These are phyloP conservation scores for Tragelaphus scriptus DNA, from an alignment of 2,113 vertebrate genomes.

Conservation along the genomic window DNA sequence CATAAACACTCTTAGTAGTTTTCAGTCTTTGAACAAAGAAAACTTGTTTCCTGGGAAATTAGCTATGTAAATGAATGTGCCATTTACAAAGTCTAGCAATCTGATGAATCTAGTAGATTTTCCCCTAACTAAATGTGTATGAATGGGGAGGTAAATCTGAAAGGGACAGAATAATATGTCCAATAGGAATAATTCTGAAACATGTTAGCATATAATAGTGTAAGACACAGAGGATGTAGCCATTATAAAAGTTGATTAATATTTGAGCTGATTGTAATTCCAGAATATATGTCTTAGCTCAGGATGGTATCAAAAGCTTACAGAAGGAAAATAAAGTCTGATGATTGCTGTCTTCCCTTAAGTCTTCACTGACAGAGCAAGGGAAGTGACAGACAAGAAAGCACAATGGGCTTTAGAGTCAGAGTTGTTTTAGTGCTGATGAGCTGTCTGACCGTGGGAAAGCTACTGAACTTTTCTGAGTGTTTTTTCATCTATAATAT, in stretches of 20 bases:
- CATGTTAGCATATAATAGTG: neutral
- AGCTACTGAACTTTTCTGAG: neutral
- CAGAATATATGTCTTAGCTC: neutral
- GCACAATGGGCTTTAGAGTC: neutral
- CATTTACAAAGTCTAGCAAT: slow-evolving; percentile 6
- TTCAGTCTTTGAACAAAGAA: slow-evolving; percentile 17
- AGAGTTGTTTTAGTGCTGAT: neutral
- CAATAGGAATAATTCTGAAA: slow-evolving; percentile 8
- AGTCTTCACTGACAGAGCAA: neutral
- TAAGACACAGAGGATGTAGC: neutral
- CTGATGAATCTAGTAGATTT: neutral
- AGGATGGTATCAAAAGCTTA: neutral
- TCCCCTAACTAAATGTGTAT: neutral
- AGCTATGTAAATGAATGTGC: neutral
- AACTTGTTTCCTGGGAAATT: neutral
- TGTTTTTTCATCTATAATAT: neutral
- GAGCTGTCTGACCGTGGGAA: neutral
- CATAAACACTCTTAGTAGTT: neutral
- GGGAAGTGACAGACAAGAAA: neutral
- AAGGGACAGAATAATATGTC: neutral
- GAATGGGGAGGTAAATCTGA: slow-evolving; percentile 17
- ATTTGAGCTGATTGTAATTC: slow-evolving; percentile 30
- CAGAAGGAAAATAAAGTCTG: neutral
- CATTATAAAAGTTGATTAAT: slow-evolving; percentile 22
- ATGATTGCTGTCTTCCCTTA: neutral